Evolutionary conservation across 2,888 invertebrate genomes (phyloP).

Genomic region (Nemapogon koenigi): DNA sequence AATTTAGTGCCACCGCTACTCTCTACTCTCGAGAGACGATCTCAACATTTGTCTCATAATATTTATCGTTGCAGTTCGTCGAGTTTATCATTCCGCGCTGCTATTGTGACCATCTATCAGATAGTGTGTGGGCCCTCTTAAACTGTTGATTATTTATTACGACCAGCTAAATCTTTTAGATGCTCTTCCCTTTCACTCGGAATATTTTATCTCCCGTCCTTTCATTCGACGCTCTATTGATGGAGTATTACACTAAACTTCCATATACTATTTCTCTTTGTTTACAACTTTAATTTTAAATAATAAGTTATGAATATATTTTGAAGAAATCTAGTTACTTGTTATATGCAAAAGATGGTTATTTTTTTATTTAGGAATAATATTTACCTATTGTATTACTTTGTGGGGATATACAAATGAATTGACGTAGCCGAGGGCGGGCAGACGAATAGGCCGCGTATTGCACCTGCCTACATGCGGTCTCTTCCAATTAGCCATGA

Average conservation of each 20-base stretch:
- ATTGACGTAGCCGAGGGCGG: constrained; percentile 58
- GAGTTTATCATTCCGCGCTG: constrained; percentile 57
- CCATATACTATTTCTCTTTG: too few relatives aligned
- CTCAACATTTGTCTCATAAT: constrained; percentile 61
- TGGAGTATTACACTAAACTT: too few relatives aligned
- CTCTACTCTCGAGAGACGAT: constrained; percentile 58
- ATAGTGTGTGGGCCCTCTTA: constrained; percentile 46
- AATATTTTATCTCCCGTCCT: too few relatives aligned
- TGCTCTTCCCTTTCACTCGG: not conserved
- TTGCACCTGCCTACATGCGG: constrained; percentile 57
- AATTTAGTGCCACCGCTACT: constrained; percentile 63
- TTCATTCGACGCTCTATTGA: too few relatives aligned
- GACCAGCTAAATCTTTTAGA: not conserved
- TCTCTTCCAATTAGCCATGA: constrained; percentile 63
- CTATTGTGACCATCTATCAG: constrained; percentile 62
- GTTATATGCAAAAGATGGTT: too few relatives aligned
- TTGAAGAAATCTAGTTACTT: too few relatives aligned
- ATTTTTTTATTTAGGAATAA: too few relatives aligned
- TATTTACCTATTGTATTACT: too few relatives aligned
- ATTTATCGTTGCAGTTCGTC: constrained; percentile 56
- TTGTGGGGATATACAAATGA: too few relatives aligned
- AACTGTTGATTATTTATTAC: constrained; percentile 27
- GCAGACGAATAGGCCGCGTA: constrained; percentile 27
- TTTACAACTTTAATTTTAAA: too few relatives aligned
- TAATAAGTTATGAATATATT: too few relatives aligned